These are phyloP conservation scores for Drosophila burlai DNA, from an alignment of 1,140 invertebrate species.

Conservation along the genomic window DNA sequence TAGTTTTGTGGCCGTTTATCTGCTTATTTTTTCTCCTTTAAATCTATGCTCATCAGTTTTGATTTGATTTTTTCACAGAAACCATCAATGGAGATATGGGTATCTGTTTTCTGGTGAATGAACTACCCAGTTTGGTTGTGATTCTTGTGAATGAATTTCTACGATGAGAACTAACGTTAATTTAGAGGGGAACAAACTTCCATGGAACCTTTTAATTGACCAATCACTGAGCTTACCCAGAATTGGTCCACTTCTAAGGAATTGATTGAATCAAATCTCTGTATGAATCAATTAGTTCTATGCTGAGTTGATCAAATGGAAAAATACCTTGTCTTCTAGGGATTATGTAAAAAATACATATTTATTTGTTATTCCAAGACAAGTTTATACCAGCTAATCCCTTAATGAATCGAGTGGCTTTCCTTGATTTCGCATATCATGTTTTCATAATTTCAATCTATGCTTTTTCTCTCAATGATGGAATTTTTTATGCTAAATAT, in stretches of 20 bases:
- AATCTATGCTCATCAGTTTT: slow-evolving; percentile 29
- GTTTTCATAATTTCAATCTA: slow-evolving; percentile 62
- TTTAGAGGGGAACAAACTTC: slow-evolving; percentile 24
- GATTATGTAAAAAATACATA: slow-evolving; percentile 1
- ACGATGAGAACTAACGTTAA: slow-evolving; percentile 22
- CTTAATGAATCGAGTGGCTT: slow-evolving; percentile 31
- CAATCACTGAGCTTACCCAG: slow-evolving; percentile 13
- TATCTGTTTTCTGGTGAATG: slow-evolving; percentile 31
- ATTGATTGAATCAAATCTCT: slow-evolving; percentile 16
- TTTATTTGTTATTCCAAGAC: neutral
- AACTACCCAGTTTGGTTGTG: neutral
- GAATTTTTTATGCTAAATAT: slow-evolving; percentile 79
- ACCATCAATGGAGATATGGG: slow-evolving; percentile 28
- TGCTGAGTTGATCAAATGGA: too few species aligned
- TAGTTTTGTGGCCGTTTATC: slow-evolving; percentile 46
- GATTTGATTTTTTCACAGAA: slow-evolving; percentile 31
- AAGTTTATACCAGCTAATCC: slow-evolving; percentile 17
- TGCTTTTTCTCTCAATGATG: slow-evolving; percentile 37
- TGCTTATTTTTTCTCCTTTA: slow-evolving; percentile 9
- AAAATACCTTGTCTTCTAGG: neutral
- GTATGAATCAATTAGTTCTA: neutral
- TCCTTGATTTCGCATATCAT: slow-evolving; percentile 50
- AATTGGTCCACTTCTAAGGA: slow-evolving; percentile 1
- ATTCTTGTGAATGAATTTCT: slow-evolving; percentile 30
- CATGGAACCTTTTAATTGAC: slow-evolving; percentile 22